Evolutionary conservation across 2,797 vertebrate species (phyloP), one percentile per base, ranked within the genome.

Genomic region (Pyrocephalus nanus): DNA sequence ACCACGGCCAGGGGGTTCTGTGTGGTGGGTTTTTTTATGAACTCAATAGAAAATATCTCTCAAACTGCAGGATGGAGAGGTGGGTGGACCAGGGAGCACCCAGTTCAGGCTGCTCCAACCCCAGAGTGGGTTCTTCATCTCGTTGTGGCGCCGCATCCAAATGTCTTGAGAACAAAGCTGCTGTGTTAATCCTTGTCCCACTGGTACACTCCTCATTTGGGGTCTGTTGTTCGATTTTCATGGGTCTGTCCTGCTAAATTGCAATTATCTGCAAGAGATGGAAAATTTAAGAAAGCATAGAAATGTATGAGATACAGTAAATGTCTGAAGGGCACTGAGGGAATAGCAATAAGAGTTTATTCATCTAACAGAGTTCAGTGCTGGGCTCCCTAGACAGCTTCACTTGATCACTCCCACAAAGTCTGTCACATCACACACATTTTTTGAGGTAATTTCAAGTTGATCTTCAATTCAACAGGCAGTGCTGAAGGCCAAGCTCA

Each of bases 91-190:
- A 50, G 55, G 13, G 22, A 55, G 12, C 42, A 53, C 23, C 26
- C 32, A 58, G 18, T 32, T 66, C 50, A 43, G 45, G 40, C 34
- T 43, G 38, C 27, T 30, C 27, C 18, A 6, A 3, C 6, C 26
- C 10, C 15, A 8, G 30, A 19, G 11, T 1, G 34, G 38, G 17
- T 7, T 64, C 45, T 60, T 57, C 55, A 20, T 30, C 48, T 57
- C 2, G 0, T 0, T 3, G 26, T 34, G 38, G 17, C 43, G 30
- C 27, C 1, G 0, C n/a, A n/a, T 32, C 48, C 55, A 38, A 55
- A 29, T 8, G 6, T 53, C 67, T n/a, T 14, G 47, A 69, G 65
- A 55, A 6, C n/a, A 62, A 90, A 90, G n/a, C 34, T 86, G 64
- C 58, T 38, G 0, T 27, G 45, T 23, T 55, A 55, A 38, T 32